Base-by-base conservation (phyloP, 2,113 vertebrate species). In the Amphilophus citrinellus region DNA sequence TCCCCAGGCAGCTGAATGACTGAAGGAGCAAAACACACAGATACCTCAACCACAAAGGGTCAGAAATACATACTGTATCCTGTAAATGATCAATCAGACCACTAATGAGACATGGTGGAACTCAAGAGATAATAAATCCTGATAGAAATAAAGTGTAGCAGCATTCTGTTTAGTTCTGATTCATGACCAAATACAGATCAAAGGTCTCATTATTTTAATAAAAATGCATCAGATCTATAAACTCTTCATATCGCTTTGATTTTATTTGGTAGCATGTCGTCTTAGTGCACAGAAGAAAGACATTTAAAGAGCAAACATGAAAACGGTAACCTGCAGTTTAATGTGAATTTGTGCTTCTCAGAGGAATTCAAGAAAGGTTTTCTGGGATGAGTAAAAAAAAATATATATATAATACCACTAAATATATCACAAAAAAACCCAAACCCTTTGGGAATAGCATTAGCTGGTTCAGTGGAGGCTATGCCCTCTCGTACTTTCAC, bases 1-100 rank as follows among this genome's bases (percentile, higher is more conserved):
- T 99, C 32, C 98, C 98, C 0, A 94, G 98, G 77, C 95, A 95
- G 0, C 94, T 97, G 61, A 94, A 95, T 0, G 88, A 94, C 65
- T 94, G 79, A 93, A 22, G 57, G 27, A 0, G 13, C 32, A 15
- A 18, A 39, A 27, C 56, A 11, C 53, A 50, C 37, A 32, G 20
- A 35, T 37, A 63, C 39, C 63, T 32, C 68, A 73, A n/a, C 42
- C 0, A 5, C 42, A 11, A 68, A 68, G 0, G 22, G 27, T 11
- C 65, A 68, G 42, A 68, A 68, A 68, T 9, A 0, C 0, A 11
- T 8, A 17, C 6, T 18, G 17, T 20, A 53, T 32, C 10, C 44
- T 73, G 6, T 73, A 73, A 14, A 73, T 53, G 24, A 73, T 73
- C 24, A 71, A 20, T 30, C 11, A 1, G 17, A 53, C 24, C 13